Evolutionary conservation across 2,797 vertebrate genomes (phyloP).

Genomic region (Kryptolebias ocellatus): DNA sequence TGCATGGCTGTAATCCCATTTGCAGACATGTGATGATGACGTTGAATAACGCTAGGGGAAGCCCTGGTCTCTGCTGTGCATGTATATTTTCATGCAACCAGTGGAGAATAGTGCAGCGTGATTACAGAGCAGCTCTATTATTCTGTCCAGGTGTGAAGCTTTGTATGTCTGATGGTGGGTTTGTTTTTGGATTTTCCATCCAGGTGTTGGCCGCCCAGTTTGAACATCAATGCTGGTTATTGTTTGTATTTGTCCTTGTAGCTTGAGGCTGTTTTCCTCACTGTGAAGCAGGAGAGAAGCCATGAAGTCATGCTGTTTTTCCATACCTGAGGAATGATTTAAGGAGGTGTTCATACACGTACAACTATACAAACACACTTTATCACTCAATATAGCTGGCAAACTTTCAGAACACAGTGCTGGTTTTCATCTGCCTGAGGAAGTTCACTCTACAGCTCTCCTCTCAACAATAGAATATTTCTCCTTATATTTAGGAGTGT

Average conservation of each 20-base stretch:
- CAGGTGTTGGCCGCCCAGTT: conserved; percentile 63
- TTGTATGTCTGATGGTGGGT: conserved; percentile 29
- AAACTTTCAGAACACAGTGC: conserved; percentile 25
- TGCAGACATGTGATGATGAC: too few relatives aligned
- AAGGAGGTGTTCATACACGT: conserved; percentile 19
- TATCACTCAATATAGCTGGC: conserved; percentile 25
- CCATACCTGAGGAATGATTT: conserved; percentile 65
- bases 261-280: conserved; percentile 19
- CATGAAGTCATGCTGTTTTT: conserved; percentile 60
- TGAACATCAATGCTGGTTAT: conserved; percentile 36
- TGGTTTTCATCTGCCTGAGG: conserved; percentile 48
- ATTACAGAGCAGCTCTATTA: conserved; percentile 70
- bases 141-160: conserved; percentile 68
- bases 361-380: conserved; percentile 15
- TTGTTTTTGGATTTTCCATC: conserved; percentile 44
- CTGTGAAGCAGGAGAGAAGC: conserved; percentile 25
- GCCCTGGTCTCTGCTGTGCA: conserved; percentile 1
- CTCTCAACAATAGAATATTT: conserved; percentile 36
- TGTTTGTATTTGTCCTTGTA: conserved; percentile 48
- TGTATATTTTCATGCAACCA: conserved; percentile 18
- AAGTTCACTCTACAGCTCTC: conserved; percentile 38
- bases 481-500: conserved; percentile 32
- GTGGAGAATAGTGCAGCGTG: conserved; percentile 39
- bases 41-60: too few relatives aligned
- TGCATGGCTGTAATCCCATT: too few relatives aligned